Evolutionary conservation across 2,888 invertebrate species (phyloP), one percentile per base, ranked within the genome.

Genomic region (Adelphocoris suturalis): DNA sequence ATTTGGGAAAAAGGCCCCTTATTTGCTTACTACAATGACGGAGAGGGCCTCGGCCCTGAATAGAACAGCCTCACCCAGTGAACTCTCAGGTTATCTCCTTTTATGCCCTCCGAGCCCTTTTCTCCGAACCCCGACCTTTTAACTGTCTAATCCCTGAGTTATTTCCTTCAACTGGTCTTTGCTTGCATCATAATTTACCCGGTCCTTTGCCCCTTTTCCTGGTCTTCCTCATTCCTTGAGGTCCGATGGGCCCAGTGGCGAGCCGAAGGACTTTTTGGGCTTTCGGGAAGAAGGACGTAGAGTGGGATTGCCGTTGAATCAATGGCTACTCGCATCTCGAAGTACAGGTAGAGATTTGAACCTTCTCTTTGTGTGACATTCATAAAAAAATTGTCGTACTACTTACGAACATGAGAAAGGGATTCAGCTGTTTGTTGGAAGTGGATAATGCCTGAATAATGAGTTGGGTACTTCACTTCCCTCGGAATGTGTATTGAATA

Each of bases 101-200:
- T 55, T 61, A 61, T 85, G 85, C 19, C 85, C 28, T 37, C 11
- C 27, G 61, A 37, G 57, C 28, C 55, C 85, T 37, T 37, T 85
- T 85, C 57, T 12, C n/a, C 57, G 82, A 61, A 85, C 85, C 85
- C 85, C 55, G 55, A 85, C 85, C 85, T 85, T 85, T 85, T 85
- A 85, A 61, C 85, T 85, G 85, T 85, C 85, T 85, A 85, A 85
- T 85, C 85, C 85, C 55, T 85, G 85, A 85, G 85, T 85, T 85
- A 85, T 85, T 85, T 85, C 85, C 85, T 85, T 85, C 85, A 85
- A 85, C 85, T 85, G 85, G 61, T 28, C 85, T 61, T 85, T 61
- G 23, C 85, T 85, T 85, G 85, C 85, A 85, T 85, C 85, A 85
- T 85, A 85, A 85, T 85, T 85, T 61, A 52, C 85, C 19, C 3